phyloP scores from a whole-genome alignment of 2,888 invertebrate genomes.

The Cactoblastis cactorum region DNA sequence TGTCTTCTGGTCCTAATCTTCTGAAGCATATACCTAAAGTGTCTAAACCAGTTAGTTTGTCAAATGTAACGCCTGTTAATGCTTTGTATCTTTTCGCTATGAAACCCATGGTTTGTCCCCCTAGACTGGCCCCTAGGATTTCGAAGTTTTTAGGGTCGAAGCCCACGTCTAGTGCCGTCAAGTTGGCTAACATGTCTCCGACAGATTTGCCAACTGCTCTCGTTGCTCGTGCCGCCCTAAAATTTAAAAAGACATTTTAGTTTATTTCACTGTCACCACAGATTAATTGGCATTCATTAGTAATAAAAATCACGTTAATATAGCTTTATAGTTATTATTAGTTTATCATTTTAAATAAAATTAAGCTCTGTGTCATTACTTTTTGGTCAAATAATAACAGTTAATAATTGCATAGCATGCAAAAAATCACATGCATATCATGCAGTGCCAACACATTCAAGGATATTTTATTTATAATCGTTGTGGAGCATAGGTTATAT shows the following conservation, averaged over 20 bases:
- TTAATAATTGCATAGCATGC: no score
- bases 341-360: no score
- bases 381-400: no score
- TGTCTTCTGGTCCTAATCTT: conserved; percentile 45
- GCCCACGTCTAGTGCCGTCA: conserved; percentile 37
- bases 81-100: conserved; percentile 48
- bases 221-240: conserved; percentile 47
- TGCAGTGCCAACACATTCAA: no score
- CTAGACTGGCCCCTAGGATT: conserved; percentile 53
- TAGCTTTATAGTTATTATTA: no score
- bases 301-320: no score
- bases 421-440: no score
- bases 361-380: no score
- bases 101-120: conserved; percentile 54
- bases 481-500: no score
- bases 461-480: no score
- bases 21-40: conserved; percentile 63
- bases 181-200: conserved; percentile 50
- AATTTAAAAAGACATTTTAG: conserved; percentile 22
- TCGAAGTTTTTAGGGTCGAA: conserved; percentile 50
- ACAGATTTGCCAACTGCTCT: conserved; percentile 44
- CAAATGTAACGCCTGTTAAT: conserved; percentile 45
- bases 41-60: conserved; percentile 49
- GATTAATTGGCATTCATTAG: no score
- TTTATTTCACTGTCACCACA: neutral